Percentiles rank a stretch among this genome's conserved stretches.
Evolutionary conservation across 2,797 vertebrate species (phyloP).

Genomic region (Gastrophryne carolinensis): DNA sequence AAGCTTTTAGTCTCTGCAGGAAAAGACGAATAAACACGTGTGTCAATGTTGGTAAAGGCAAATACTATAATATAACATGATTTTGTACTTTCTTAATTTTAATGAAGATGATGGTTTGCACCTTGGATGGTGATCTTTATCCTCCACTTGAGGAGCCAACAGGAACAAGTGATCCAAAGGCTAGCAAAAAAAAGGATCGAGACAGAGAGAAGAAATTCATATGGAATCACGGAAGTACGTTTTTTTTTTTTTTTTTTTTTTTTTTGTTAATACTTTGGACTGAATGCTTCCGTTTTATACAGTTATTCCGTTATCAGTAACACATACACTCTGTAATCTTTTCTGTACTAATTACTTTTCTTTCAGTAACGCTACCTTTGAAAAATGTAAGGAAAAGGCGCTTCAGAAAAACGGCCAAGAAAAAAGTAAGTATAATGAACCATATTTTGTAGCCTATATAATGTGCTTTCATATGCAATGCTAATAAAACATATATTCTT

Average conservation of each 20-base stretch:
- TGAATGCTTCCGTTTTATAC: too few relatives aligned
- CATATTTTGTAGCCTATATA: too few relatives aligned
- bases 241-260: neutral
- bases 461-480: too few relatives aligned
- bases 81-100: too few relatives aligned
- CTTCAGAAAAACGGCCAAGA: slow-evolving; percentile 89
- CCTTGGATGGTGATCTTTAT: slow-evolving; percentile 94
- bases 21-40: too few relatives aligned
- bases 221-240: slow-evolving; percentile 89
- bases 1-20: too few relatives aligned
- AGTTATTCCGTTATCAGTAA: too few relatives aligned
- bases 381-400: slow-evolving; percentile 92
- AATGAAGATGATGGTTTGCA: slow-evolving; percentile 91
- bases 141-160: slow-evolving; percentile 92
- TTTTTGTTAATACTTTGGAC: too few relatives aligned
- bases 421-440: slow-evolving; percentile 78
- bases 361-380: slow-evolving; percentile 87
- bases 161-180: slow-evolving; percentile 84
- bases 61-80: too few relatives aligned
- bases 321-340: too few relatives aligned
- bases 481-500: too few relatives aligned
- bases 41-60: too few relatives aligned
- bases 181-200: slow-evolving; percentile 93
- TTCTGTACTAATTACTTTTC: neutral
- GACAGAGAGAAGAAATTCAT: slow-evolving; percentile 96